phyloP scores from a whole-genome alignment of 2,888 invertebrate species.

The Colostygia pectinataria region DNA sequence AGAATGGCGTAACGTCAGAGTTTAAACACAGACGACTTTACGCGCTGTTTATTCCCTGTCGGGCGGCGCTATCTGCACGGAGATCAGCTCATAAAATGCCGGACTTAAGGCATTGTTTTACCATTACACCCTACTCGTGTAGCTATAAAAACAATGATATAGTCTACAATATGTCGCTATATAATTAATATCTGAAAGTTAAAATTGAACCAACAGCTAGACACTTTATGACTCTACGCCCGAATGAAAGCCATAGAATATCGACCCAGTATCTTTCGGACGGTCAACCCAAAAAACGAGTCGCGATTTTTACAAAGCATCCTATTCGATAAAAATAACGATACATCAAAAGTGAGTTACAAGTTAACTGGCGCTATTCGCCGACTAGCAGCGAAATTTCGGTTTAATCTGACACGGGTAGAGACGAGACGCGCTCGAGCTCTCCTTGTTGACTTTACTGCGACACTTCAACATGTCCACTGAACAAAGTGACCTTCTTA shows the following conservation, averaged over 20 bases:
- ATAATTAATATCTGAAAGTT: constrained; percentile 55
- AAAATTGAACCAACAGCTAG: constrained; percentile 29
- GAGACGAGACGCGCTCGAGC: constrained; percentile 41
- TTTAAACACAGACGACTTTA: constrained; percentile 56
- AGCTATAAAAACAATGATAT: constrained; percentile 55
- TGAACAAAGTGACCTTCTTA: constrained; percentile 48
- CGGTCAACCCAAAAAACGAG: constrained; percentile 63
- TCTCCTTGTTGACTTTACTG: constrained; percentile 57
- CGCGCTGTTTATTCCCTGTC: constrained; percentile 62
- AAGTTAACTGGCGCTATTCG: constrained; percentile 69
- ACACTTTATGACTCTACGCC: constrained; percentile 4
- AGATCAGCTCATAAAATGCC: constrained; percentile 66
- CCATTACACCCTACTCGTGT: constrained; percentile 55
- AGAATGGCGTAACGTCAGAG: constrained; percentile 24
- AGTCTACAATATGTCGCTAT: constrained; percentile 57
- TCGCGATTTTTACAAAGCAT: constrained; percentile 67
- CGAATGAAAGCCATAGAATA: constrained; percentile 9
- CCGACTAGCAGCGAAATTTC: constrained; percentile 60
- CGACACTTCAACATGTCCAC: constrained; percentile 52
- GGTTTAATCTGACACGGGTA: constrained; percentile 66
- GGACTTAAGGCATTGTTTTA: constrained; percentile 64
- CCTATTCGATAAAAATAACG: constrained; percentile 73
- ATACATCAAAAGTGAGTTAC: constrained; percentile 79
- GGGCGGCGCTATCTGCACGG: constrained; percentile 50
- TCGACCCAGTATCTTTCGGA: constrained; percentile 45